Evolutionary conservation across 2,888 invertebrate species (phyloP).

Genomic region (Neuroscelio doddi): DNA sequence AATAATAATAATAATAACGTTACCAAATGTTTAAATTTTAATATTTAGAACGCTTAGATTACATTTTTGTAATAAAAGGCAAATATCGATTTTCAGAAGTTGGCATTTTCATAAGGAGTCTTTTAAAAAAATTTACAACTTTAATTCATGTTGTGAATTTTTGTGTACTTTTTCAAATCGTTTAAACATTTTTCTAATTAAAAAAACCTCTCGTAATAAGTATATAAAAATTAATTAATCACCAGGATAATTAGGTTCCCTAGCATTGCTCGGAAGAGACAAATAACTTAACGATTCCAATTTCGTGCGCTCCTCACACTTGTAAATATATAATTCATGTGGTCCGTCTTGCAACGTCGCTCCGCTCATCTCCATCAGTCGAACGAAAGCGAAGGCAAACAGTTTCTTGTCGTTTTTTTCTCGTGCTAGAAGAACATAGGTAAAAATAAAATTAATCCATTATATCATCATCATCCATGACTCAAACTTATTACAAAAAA

Average conservation of each 20-base stretch:
- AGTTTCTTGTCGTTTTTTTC: constrained; percentile 93
- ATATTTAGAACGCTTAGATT: too few relatives aligned
- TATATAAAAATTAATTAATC: neutral
- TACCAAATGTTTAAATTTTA: too few relatives aligned
- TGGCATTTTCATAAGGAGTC: too few relatives aligned
- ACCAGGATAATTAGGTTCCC: constrained; percentile 63
- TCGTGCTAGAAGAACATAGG: constrained; percentile 78
- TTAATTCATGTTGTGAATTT: too few relatives aligned
- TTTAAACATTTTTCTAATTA: too few relatives aligned
- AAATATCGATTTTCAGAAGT: too few relatives aligned
- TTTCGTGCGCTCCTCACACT: constrained; percentile 88
- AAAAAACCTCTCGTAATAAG: neutral
- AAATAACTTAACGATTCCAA: constrained; percentile 76
- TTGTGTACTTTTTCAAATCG: too few relatives aligned
- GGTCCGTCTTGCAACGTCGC: constrained; percentile 90
- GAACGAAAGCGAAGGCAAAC: constrained; percentile 92
- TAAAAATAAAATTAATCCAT: neutral
- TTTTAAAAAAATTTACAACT: too few relatives aligned
- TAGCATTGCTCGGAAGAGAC: constrained; percentile 69
- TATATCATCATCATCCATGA: too few relatives aligned
- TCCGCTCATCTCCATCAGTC: constrained; percentile 92
- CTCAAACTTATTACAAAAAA: too few relatives aligned
- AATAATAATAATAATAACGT: too few relatives aligned
- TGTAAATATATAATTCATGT: constrained; percentile 93
- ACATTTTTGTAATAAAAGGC: too few relatives aligned